Percentiles rank a stretch among this genome's conserved stretches.
These are phyloP conservation scores for Calliscelio sp. DNA, from an alignment of 2,888 invertebrate genomes.

Conservation along the genomic window DNA sequence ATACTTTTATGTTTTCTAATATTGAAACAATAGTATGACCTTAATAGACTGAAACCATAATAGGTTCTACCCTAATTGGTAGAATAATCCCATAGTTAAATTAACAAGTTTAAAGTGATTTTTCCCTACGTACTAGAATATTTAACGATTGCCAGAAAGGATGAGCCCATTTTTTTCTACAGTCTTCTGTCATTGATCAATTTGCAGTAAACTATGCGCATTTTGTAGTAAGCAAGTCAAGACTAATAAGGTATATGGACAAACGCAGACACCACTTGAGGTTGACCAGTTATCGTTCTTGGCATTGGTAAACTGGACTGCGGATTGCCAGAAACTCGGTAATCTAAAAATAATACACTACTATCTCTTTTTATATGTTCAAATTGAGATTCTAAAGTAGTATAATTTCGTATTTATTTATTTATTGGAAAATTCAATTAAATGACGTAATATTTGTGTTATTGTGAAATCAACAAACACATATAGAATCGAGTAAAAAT, in stretches of 20 bases:
- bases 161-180: not conserved
- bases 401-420: not conserved
- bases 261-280: conserved; percentile 37
- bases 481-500: not conserved
- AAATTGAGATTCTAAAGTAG: not conserved
- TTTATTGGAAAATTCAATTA: not conserved
- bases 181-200: conserved; percentile 38
- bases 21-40: too few relatives aligned
- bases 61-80: too few relatives aligned
- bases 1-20: too few relatives aligned
- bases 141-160: conserved; percentile 22
- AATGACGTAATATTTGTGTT: not conserved
- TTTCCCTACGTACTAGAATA: too few relatives aligned
- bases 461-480: not conserved
- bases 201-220: conserved; percentile 15
- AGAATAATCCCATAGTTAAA: too few relatives aligned
- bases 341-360: conserved; percentile 44
- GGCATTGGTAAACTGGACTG: conserved; percentile 50
- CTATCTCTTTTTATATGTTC: not conserved
- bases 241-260: conserved; percentile 51
- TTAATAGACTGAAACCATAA: too few relatives aligned
- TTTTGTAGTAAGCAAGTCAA: conserved; percentile 44
- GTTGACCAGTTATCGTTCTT: conserved; percentile 57
- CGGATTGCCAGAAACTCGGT: conserved; percentile 51
- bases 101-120: too few relatives aligned